A percentile compares a stretch with the other conserved stretches of the same genome.
These are phyloP conservation scores for Agrypnus murinus DNA, from an alignment of 2,888 invertebrate species.

Conservation along the genomic window DNA sequence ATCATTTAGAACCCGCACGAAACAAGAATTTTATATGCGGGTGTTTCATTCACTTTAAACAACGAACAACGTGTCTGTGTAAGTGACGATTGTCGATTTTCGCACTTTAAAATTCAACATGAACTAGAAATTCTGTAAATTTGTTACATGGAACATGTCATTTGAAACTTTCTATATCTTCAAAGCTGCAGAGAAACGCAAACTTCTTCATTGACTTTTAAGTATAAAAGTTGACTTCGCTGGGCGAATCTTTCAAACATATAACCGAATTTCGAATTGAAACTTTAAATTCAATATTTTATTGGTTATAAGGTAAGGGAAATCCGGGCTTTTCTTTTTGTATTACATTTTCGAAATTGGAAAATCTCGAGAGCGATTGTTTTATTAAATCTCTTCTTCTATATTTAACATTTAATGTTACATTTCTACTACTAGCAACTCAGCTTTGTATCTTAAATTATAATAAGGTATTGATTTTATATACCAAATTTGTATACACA, in stretches of 20 bases:
- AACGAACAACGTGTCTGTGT: too few species aligned
- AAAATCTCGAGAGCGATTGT: too few species aligned
- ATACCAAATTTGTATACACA: too few species aligned
- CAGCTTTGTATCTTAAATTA: too few species aligned
- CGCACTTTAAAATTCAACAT: conserved; percentile 1
- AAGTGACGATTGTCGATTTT: too few species aligned
- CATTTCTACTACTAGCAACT: too few species aligned
- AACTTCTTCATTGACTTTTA: conserved; percentile 17
- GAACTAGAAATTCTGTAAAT: not conserved
- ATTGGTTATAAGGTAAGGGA: conserved; percentile 7
- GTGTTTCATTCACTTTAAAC: too few species aligned
- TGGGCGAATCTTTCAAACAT: conserved; percentile 8
- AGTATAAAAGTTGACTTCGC: conserved; percentile 12
- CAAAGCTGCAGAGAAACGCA: conserved; percentile 1
- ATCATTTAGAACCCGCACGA: too few species aligned
- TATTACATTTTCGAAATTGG: not conserved
- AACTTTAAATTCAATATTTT: conserved; percentile 14
- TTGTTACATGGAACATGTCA: not conserved
- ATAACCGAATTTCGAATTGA: conserved; percentile 14
- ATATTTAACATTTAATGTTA: too few species aligned
- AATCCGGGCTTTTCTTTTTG: not conserved
- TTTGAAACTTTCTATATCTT: conserved; percentile 9
- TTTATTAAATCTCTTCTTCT: too few species aligned
- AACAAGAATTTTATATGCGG: too few species aligned
- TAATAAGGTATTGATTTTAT: too few species aligned